Percentiles rank a stretch among this genome's conserved stretches.
These are phyloP conservation scores for Tipula vernalis DNA, from an alignment of 2,888 invertebrate genomes.

Conservation along the genomic window DNA sequence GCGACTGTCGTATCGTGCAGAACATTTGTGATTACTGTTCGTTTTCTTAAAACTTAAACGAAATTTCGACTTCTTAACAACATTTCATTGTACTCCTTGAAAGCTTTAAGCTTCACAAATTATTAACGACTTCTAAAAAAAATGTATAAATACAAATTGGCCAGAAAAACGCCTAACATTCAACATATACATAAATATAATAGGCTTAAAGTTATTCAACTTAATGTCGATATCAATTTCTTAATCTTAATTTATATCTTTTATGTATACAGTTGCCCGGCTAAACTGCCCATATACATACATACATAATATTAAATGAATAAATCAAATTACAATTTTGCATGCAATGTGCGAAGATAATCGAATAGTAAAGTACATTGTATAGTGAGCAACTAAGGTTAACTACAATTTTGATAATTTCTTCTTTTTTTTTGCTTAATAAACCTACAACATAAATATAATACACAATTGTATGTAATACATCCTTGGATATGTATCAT, in stretches of 20 bases:
- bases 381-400: not conserved
- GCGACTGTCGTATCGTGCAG: too few relatives aligned
- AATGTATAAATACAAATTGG: too few relatives aligned
- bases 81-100: too few relatives aligned
- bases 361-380: not conserved
- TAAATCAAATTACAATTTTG: not conserved
- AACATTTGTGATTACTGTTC: too few relatives aligned
- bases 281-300: not conserved
- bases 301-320: not conserved
- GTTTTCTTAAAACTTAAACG: too few relatives aligned
- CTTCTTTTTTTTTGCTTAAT: not conserved
- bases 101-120: too few relatives aligned
- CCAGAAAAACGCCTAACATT: too few relatives aligned
- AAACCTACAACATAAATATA: not conserved
- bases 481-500: not conserved
- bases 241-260: not conserved
- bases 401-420: not conserved
- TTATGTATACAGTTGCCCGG: not conserved
- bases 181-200: not conserved
- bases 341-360: not conserved
- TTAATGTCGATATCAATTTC: not conserved
- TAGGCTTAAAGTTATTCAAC: not conserved
- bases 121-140: too few relatives aligned
- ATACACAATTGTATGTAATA: not conserved
- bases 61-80: too few relatives aligned